phyloP scores from a whole-genome alignment of 1,140 invertebrate genomes.

The Arion vulgaris region DNA sequence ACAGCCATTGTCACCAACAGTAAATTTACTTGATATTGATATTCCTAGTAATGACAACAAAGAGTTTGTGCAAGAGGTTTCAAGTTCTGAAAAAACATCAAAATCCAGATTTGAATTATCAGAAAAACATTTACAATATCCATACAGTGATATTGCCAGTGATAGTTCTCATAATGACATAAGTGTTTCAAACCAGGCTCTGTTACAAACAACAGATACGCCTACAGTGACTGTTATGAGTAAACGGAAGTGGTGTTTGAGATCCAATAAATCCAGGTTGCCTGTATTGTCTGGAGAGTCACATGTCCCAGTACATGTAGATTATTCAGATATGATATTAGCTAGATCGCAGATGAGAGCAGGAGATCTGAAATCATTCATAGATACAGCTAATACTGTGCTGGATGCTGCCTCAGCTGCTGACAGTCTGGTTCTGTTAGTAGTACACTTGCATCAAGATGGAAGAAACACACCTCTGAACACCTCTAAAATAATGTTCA shows the following conservation, averaged over 20 bases:
- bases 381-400: not conserved
- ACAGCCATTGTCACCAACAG: not conserved
- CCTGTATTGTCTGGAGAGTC: not conserved
- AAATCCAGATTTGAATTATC: not conserved
- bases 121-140: not conserved
- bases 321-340: not conserved
- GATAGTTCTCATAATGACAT: not conserved
- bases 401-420: not conserved
- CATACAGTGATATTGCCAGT: not conserved
- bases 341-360: not conserved
- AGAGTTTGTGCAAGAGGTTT: not conserved
- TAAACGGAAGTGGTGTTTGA: slow-evolving; percentile 19
- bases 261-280: not conserved
- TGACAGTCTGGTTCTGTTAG: not conserved
- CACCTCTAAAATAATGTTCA: too few species aligned
- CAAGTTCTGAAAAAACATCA: not conserved
- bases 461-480: not conserved
- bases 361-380: not conserved
- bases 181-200: not conserved
- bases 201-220: not conserved
- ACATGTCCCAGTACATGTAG: not conserved
- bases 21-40: slow-evolving; percentile 2
- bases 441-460: not conserved
- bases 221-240: not conserved
- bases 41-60: not conserved